Evolutionary conservation across 2,888 invertebrate genomes (phyloP).

Genomic region (Notodonta ziczac): DNA sequence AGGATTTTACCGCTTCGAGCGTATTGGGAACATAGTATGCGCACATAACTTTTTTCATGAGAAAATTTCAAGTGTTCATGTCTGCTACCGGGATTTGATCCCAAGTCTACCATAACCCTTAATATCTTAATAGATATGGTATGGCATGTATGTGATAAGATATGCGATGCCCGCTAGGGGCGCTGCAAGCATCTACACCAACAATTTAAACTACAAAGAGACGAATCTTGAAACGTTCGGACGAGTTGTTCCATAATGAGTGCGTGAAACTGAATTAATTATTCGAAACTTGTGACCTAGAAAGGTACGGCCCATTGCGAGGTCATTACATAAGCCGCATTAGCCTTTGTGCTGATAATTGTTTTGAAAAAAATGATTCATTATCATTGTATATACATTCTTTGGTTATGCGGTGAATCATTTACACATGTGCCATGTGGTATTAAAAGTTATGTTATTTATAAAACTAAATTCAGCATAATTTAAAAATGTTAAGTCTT

Average conservation of each 20-base stretch:
- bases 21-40: too few species aligned
- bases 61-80: too few species aligned
- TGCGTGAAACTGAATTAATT: conserved; percentile 40
- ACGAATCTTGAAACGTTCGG: background rate
- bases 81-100: too few species aligned
- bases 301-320: conserved; percentile 38
- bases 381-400: conserved; percentile 19
- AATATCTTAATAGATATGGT: too few species aligned
- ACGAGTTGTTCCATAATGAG: conserved; percentile 7
- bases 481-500: too few species aligned
- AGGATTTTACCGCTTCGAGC: too few species aligned
- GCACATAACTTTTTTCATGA: too few species aligned
- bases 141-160: too few species aligned
- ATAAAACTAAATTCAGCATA: too few species aligned
- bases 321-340: conserved; percentile 39
- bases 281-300: conserved; percentile 47
- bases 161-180: background rate
- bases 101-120: too few species aligned
- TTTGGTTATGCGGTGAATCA: background rate
- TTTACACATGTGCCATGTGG: background rate
- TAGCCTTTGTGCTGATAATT: conserved; percentile 31
- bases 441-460: background rate
- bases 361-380: conserved; percentile 38
- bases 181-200: background rate
- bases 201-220: conserved; percentile 1